Evolutionary conservation across 2,797 vertebrate species (phyloP), one percentile per base, ranked within the genome.

Genomic region (Pangasius larnaudii): DNA sequence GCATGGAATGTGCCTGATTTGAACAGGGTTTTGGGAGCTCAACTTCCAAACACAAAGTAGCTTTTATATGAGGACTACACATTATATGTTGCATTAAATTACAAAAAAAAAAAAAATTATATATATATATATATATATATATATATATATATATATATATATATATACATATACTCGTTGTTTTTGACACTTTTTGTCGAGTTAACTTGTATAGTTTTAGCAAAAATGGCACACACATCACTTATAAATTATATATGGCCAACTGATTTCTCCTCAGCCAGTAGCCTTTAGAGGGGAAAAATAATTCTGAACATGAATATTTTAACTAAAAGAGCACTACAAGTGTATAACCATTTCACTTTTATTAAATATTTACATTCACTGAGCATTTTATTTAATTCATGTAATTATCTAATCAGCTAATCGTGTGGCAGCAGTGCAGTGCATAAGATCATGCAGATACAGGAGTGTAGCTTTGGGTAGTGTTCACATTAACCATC

Each of bases 1-100:
- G 92, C 91, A 82, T 90, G 93, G 93, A 95, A 95, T 94, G 94
- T 90, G 88, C 87, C 61, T 93, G 91, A 93, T 91, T 90, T 89
- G 91, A 89, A 86, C 39, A 77, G 86, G 84, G 24, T 46, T 75
- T 86, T 53, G 84, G 86, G 72, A 89, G 87, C 78, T 13, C 91
- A 83, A 93, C 89, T 87, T 90, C 81, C 86, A 92, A 90, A 91
- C 88, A 90, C 86, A 72, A 91, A 87, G 93, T 88, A 89, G 84
- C 65, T 59, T 84, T 87, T 85, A 77, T 86, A 6, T 39, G 56
- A 86, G 71, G 27, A 75, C 88, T 88, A 90, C 53, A 71, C 86
- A 71, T 51, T 42, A 63, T 69, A 51, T 1, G 39, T 3, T 63
- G 53, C 53, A 51, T 27, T 75, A 19, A 6, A 79, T n/a, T 1